Percentiles rank a stretch among this genome's conserved stretches.
phyloP scores from a whole-genome alignment of 2,888 invertebrate species.

The Metopia argyrocephala region DNA sequence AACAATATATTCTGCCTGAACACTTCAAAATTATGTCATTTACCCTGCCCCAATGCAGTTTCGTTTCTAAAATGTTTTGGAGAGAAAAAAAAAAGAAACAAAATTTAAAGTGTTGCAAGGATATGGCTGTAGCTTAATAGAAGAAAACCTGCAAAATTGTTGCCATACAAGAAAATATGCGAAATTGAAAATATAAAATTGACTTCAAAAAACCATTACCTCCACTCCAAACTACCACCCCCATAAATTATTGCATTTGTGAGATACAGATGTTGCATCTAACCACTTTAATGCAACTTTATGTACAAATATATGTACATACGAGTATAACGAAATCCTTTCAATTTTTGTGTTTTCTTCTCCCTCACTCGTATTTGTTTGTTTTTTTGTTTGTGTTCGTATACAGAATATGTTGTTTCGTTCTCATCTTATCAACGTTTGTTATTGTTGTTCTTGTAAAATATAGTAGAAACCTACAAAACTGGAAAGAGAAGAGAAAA shows the following conservation, averaged over 20 bases:
- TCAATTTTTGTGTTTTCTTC: background rate
- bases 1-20: slow-evolving; percentile 56
- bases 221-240: slow-evolving; percentile 17
- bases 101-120: slow-evolving; percentile 14
- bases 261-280: slow-evolving; percentile 6
- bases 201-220: background rate
- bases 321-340: background rate
- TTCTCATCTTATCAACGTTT: background rate
- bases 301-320: no score
- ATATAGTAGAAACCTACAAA: background rate
- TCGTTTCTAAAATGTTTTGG: background rate
- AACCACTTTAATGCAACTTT: slow-evolving; percentile 6
- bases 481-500: background rate
- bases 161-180: slow-evolving; percentile 1
- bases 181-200: background rate
- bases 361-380: background rate
- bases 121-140: slow-evolving; percentile 15
- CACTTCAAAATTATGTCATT: slow-evolving; percentile 22
- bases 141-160: background rate
- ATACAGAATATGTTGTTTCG: background rate
- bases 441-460: background rate
- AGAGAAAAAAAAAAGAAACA: background rate
- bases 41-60: background rate
- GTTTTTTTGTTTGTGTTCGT: no score
- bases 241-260: background rate